A percentile compares a stretch with the other conserved stretches of the same genome.
phyloP scores from a whole-genome alignment of 2,888 invertebrate species.

The Euclidia mi region DNA sequence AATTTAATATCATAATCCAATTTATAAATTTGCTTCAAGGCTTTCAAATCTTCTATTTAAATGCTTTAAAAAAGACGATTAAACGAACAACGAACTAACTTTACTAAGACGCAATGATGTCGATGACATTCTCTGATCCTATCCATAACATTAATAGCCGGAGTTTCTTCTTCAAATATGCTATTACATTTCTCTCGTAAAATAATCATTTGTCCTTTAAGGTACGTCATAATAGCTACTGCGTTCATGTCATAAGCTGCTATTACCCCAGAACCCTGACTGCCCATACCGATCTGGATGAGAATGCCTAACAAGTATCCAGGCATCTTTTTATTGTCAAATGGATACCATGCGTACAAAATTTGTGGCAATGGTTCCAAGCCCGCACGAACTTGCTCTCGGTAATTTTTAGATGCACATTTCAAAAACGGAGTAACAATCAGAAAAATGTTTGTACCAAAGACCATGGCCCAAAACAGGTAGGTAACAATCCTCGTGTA shows the following conservation, averaged over 20 bases:
- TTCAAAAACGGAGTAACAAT: conserved; percentile 66
- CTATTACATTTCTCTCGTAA: conserved; percentile 62
- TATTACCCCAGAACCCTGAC: conserved; percentile 67
- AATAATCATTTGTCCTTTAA: conserved; percentile 75
- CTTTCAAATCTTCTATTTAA: too few species aligned
- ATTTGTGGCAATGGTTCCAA: conserved; percentile 71
- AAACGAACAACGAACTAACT: conserved; percentile 65
- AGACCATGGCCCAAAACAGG: conserved; percentile 67
- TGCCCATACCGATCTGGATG: conserved; percentile 64
- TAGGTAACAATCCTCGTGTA: conserved; percentile 71
- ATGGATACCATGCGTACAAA: conserved; percentile 77
- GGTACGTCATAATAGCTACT: conserved; percentile 72
- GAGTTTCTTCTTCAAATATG: conserved; percentile 58
- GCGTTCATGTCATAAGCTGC: conserved; percentile 71
- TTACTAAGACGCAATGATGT: conserved; percentile 68
- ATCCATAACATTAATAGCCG: conserved; percentile 45
- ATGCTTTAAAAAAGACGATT: background rate
- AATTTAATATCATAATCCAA: too few species aligned
- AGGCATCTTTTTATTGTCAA: conserved; percentile 69
- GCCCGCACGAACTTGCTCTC: conserved; percentile 61
- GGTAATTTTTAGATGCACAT: conserved; percentile 59
- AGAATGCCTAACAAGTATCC: conserved; percentile 66
- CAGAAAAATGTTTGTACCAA: conserved; percentile 61
- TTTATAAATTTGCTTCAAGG: too few species aligned
- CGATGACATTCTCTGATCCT: conserved; percentile 75